A percentile compares a stretch with the other conserved stretches of the same genome.
phyloP scores from a whole-genome alignment of 2,797 vertebrate species.

The Clarias pachynema region DNA sequence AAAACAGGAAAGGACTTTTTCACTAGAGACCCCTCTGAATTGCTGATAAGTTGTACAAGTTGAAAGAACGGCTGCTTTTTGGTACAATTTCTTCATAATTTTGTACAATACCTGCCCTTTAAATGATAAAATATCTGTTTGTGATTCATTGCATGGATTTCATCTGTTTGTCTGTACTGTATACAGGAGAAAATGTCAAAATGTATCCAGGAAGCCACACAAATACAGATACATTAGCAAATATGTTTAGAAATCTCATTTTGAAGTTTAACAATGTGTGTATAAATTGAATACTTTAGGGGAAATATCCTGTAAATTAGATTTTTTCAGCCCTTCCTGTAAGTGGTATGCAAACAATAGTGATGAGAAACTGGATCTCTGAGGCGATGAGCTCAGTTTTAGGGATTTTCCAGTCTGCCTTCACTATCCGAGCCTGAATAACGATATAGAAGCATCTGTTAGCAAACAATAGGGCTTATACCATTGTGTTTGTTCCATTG shows the following conservation, averaged over 20 bases:
- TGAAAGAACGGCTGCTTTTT: no score
- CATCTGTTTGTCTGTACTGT: neutral
- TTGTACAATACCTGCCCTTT: no score
- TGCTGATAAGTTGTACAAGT: no score
- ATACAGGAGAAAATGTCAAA: no score
- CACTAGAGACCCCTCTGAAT: no score
- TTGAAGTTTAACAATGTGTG: neutral
- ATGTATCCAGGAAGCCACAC: neutral
- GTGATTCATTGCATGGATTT: neutral
- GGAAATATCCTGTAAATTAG: neutral
- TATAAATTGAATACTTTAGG: no score
- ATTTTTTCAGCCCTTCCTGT: neutral
- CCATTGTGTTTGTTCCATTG: neutral
- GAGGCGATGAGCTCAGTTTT: neutral
- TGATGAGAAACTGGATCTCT: constrained; percentile 1
- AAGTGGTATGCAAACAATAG: constrained; percentile 11
- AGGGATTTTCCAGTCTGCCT: constrained; percentile 10
- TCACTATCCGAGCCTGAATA: neutral
- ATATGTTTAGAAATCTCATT: neutral
- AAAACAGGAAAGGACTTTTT: no score
- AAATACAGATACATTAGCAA: neutral
- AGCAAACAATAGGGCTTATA: constrained; percentile 6
- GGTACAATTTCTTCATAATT: no score
- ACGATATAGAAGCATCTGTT: neutral
- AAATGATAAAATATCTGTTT: neutral